Conservation (phyloP, 2,888 invertebrate genomes). For the Heteromurus nitidus region DNA sequence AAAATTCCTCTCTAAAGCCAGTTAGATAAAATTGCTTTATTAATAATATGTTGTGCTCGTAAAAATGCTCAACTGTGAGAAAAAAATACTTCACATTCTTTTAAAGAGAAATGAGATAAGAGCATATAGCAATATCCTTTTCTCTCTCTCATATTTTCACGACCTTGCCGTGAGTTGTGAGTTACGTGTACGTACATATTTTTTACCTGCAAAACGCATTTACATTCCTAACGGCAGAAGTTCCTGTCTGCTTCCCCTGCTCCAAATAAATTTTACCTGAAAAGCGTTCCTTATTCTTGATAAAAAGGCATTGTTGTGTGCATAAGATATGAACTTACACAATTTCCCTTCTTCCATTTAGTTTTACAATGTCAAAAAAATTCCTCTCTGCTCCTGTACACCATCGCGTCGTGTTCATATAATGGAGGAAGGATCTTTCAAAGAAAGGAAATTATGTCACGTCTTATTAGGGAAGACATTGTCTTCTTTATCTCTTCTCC, state of each 20-base stretch:
- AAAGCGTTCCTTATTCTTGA: too few relatives aligned
- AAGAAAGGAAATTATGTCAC: constrained; percentile 47
- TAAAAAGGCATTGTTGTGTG: too few relatives aligned
- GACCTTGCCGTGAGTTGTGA: constrained; percentile 62
- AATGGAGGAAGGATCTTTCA: neutral
- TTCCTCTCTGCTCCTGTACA: too few relatives aligned
- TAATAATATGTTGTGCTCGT: constrained; percentile 17
- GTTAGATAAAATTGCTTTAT: neutral
- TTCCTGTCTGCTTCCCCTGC: constrained; percentile 49
- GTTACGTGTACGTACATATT: too few relatives aligned
- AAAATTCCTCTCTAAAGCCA: neutral
- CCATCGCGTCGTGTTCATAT: too few relatives aligned
- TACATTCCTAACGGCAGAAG: constrained; percentile 61
- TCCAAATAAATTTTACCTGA: constrained; percentile 25
- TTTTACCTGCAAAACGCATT: constrained; percentile 19
- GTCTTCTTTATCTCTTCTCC: constrained; percentile 33
- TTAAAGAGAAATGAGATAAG: constrained; percentile 50
- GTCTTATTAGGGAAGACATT: constrained; percentile 46
- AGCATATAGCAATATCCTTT: constrained; percentile 22
- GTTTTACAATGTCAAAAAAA: too few relatives aligned
- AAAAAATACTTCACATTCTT: constrained; percentile 47
- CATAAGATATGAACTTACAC: too few relatives aligned
- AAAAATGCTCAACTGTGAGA: constrained; percentile 38
- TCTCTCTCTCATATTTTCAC: too few relatives aligned
- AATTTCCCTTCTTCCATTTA: too few relatives aligned